Conservation (phyloP, 2,113 vertebrate species). For the Psilopsiagon aymara region DNA sequence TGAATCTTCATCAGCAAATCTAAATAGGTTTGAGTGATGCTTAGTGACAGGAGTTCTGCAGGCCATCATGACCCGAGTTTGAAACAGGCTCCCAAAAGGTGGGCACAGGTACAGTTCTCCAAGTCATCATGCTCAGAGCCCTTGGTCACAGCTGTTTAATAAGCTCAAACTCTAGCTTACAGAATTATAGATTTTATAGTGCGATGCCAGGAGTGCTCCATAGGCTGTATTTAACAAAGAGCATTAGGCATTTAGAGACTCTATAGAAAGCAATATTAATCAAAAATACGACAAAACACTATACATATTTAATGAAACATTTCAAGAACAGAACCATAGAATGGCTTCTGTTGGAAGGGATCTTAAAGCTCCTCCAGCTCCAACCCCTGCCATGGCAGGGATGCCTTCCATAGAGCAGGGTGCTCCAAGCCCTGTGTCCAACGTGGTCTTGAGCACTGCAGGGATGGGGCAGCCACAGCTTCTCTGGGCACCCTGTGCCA, state of each 20-base stretch:
- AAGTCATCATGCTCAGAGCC: background rate
- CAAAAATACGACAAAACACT: background rate
- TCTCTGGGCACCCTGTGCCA: too few species aligned
- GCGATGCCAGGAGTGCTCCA: background rate
- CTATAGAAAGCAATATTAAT: background rate
- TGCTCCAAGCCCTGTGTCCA: background rate
- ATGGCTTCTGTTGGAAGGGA: background rate
- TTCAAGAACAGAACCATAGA: background rate
- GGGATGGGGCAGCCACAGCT: background rate
- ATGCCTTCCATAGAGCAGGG: accelerated
- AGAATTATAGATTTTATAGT: background rate
- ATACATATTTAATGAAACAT: background rate
- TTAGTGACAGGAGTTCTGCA: background rate
- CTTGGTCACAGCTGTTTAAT: background rate
- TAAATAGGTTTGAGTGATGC: background rate
- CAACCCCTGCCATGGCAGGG: background rate
- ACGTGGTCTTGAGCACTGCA: accelerated
- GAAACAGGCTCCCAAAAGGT: background rate
- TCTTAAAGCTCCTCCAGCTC: background rate
- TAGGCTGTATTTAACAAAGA: background rate
- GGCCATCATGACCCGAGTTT: background rate
- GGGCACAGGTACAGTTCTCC: background rate
- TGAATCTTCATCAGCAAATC: background rate
- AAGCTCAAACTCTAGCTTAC: background rate
- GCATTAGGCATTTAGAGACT: background rate